Evolutionary conservation across 1,140 invertebrate species (phyloP).

Genomic region (Heliconius melpomene): DNA sequence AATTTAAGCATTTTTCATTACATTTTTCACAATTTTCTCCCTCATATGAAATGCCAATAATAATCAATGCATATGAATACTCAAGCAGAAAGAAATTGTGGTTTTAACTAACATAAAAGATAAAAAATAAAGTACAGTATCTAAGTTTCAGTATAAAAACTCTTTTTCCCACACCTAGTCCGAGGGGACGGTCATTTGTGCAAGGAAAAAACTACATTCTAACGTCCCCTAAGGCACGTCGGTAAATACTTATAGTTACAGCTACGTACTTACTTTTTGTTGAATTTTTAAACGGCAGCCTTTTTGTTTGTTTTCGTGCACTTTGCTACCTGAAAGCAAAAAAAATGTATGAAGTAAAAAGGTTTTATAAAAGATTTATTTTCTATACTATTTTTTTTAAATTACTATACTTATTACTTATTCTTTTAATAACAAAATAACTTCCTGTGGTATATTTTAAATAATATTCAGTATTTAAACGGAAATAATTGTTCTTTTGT

Average conservation of each 20-base stretch:
- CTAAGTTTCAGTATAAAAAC: neutral
- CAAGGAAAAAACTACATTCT: neutral
- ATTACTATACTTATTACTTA: no score
- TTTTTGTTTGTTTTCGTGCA: neutral
- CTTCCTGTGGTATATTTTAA: no score
- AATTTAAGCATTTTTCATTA: no score
- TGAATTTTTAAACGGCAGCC: neutral
- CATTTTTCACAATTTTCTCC: no score
- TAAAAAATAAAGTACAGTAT: neutral
- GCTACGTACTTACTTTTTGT: constrained; percentile 3
- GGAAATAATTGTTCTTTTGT: no score
- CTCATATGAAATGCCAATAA: no score
- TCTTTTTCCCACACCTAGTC: neutral
- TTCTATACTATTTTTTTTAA: no score
- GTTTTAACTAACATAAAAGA: no score
- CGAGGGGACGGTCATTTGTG: neutral
- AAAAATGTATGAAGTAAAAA: neutral
- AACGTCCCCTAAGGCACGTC: neutral
- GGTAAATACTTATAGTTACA: neutral
- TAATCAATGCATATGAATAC: no score
- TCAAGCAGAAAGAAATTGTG: no score
- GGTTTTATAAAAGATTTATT: neutral
- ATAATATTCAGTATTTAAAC: no score
- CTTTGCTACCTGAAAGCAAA: constrained; percentile 7
- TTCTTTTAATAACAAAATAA: no score